Percentiles rank a stretch among this genome's conserved stretches.
Evolutionary conservation across 2,797 vertebrate genomes (phyloP).

Genomic region (Trichosurus vulpecula): DNA sequence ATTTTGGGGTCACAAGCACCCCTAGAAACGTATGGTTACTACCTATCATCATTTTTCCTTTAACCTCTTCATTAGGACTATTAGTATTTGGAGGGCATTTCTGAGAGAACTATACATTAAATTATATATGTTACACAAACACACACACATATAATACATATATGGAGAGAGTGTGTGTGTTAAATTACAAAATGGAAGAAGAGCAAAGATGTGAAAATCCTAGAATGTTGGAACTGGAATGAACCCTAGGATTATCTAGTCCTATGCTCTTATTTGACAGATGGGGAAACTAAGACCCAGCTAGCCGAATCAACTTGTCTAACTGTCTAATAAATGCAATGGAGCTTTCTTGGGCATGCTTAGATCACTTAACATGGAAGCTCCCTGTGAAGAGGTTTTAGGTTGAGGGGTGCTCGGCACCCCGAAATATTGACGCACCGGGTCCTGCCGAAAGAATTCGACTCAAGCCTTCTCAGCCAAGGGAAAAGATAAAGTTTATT

Average conservation of each 20-base stretch:
- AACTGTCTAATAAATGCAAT: not conserved
- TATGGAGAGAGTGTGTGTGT: no score
- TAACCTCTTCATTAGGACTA: no score
- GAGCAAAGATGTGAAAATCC: not conserved
- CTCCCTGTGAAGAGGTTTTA: no score
- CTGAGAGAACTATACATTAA: not conserved
- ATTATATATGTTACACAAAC: not conserved
- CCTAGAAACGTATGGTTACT: no score
- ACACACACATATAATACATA: no score
- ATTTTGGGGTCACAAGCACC: no score
- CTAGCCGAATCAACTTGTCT: not conserved
- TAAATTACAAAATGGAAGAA: not conserved
- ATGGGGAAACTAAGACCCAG: not conserved
- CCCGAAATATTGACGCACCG: no score
- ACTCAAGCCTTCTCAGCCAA: no score
- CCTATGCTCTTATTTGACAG: not conserved
- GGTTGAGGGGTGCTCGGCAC: no score
- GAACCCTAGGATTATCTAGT: not conserved
- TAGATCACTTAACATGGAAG: not conserved
- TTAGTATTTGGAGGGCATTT: not conserved
- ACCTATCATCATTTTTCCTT: no score
- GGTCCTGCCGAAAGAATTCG: no score
- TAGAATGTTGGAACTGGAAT: not conserved
- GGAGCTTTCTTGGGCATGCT: not conserved
- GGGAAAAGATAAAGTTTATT: no score